Conservation (phyloP, 2,797 vertebrate species). For the Cyprinella venusta region DNA sequence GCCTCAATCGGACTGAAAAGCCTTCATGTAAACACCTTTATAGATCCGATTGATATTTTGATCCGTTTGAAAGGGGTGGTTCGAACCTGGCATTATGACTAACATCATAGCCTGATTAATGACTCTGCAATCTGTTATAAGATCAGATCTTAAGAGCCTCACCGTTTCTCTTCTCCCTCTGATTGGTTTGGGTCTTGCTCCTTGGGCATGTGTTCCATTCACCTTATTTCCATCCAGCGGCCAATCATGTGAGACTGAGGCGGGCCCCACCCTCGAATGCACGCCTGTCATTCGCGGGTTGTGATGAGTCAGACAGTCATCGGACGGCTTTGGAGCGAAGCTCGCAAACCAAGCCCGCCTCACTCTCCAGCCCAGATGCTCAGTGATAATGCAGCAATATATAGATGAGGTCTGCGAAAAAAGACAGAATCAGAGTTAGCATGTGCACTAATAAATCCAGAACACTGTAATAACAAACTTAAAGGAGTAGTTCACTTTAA, state of each 20-base stretch:
- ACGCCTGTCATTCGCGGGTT: conserved; percentile 81
- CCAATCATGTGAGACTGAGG: conserved; percentile 95
- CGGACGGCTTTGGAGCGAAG: conserved; percentile 63
- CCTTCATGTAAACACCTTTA: no score
- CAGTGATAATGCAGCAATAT: conserved; percentile 23
- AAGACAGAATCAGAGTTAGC: conserved; percentile 3
- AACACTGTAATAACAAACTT: not conserved
- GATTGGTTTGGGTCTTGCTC: conserved; percentile 95
- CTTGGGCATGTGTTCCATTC: conserved; percentile 99
- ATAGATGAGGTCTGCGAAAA: conserved; percentile 41
- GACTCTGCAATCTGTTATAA: not conserved
- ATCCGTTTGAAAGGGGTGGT: no score
- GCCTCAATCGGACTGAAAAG: no score
- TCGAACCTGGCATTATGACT: not conserved
- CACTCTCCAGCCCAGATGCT: conserved; percentile 38
- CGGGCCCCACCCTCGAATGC: conserved; percentile 87
- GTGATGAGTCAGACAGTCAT: conserved; percentile 74
- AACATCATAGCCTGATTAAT: not conserved
- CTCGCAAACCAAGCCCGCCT: conserved; percentile 54
- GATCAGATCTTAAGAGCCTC: conserved; percentile 62
- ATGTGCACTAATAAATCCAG: not conserved
- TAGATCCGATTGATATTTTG: no score
- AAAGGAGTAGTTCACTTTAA: no score
- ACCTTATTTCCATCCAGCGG: conserved; percentile 99
- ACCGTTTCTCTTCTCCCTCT: conserved; percentile 98